A percentile compares a stretch with the other conserved stretches of the same genome.
Evolutionary conservation across 2,797 vertebrate species (phyloP).

Genomic region (Gadopsis marmoratus): DNA sequence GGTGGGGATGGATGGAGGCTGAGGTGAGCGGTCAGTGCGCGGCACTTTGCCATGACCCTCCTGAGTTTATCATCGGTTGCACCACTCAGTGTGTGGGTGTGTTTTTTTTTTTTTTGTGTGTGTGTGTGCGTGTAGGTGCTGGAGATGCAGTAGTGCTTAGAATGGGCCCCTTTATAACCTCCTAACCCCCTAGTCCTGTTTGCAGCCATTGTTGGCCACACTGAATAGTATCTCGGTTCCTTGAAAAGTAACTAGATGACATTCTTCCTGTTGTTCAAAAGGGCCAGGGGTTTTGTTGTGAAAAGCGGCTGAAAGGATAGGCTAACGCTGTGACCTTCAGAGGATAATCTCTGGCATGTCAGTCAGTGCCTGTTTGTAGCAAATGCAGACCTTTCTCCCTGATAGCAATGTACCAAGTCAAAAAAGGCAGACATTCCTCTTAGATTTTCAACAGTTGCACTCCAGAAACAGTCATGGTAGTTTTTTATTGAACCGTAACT

Average conservation of each 20-base stretch:
- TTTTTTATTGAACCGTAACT: conserved; percentile 41
- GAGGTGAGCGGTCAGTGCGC: conserved; percentile 61
- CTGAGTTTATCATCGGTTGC: conserved; percentile 67
- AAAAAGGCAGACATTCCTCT: conserved; percentile 56
- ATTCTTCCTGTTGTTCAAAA: conserved; percentile 85
- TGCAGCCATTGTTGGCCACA: conserved; percentile 82
- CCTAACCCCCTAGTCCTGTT: conserved; percentile 82
- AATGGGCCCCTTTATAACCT: conserved; percentile 84
- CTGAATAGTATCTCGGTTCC: conserved; percentile 84
- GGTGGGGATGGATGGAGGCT: conserved; percentile 36
- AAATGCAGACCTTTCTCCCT: conserved; percentile 68
- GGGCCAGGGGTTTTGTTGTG: conserved; percentile 82
- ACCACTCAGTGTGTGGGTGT: conserved; percentile 72
- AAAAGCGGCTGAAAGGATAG: conserved; percentile 80
- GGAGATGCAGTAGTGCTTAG: conserved; percentile 68
- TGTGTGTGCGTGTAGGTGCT: conserved; percentile 63
- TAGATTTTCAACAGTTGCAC: conserved; percentile 45
- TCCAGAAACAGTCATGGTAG: conserved; percentile 46
- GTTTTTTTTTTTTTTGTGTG: conserved; percentile 64
- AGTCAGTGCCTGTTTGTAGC: conserved; percentile 77
- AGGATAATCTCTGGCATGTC: conserved; percentile 82
- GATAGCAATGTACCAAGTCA: conserved; percentile 64
- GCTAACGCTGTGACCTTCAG: conserved; percentile 81
- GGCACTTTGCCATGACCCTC: conserved; percentile 69
- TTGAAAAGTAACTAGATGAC: conserved; percentile 86